Evolutionary conservation across 2,113 vertebrate species (phyloP), one percentile per base, ranked within the genome.

Genomic region (Oenanthe melanoleuca): DNA sequence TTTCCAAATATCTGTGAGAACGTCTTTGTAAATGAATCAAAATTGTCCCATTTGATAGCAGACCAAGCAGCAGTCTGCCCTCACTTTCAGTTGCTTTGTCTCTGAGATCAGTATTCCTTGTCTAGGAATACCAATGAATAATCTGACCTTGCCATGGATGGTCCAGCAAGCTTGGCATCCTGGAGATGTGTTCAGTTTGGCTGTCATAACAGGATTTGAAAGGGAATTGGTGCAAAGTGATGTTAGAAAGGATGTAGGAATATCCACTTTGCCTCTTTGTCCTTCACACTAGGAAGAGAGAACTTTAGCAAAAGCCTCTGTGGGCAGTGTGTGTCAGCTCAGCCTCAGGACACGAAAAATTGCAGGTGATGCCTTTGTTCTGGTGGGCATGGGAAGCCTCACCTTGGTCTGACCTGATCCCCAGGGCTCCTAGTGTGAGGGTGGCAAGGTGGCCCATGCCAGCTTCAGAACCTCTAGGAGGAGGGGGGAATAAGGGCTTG

Each of bases 341-440:
- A 37, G 8, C 24, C 72, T 73, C 25, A 11, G 37, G 44, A 55
- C 12, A 55, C 2, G 9, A 21, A 14, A 81, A 53, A 33, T 21
- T 14, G 28, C 34, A 24, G 52, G 60, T 9, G 3, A n/a, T 92
- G 37, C 11, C 18, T 93, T 47, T 84, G 24, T 19, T 29, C 29
- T 34, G 38, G 18, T 33, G 64, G 28, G 40, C 45, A 44, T 31
- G 16, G 63, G 38, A 80, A 31, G 16, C 4, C 11, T 38, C 8
- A 0, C 18, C n/a, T 61, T 11, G 22, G 18, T 29, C 26, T 63
- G 42, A 49, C 42, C 31, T 3, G 3, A 23, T 38, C 9, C 10
- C 29, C 56, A 49, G 9, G 12, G 16, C 12, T 80, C 16, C 0
- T 6, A 0, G 4, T 19, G 28, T 19, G 19, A 16, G 17, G 20